phyloP scores from a whole-genome alignment of 2,113 vertebrate species.

The Stomatorhinus ivindoensis region DNA sequence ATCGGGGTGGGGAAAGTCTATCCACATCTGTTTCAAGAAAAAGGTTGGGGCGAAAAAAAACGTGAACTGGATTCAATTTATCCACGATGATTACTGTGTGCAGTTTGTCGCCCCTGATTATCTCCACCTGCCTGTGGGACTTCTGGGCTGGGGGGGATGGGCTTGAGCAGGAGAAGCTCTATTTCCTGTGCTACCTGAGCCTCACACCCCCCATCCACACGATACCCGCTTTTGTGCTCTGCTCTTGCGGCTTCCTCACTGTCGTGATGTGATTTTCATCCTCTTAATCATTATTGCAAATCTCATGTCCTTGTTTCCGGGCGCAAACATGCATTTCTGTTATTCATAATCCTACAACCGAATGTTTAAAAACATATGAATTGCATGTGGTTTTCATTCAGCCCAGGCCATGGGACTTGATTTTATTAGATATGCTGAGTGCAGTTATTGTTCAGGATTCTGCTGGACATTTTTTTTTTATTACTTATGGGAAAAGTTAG shows the following conservation, averaged over 20 bases:
- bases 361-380: background rate
- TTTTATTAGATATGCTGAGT: background rate
- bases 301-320: background rate
- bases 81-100: background rate
- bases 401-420: background rate
- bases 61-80: slow-evolving; percentile 8
- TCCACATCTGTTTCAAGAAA: slow-evolving; percentile 4
- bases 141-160: background rate
- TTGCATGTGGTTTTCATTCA: background rate
- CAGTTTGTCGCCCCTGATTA: background rate
- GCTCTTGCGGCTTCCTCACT: background rate
- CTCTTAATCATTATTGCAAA: background rate
- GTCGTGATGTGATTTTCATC: background rate
- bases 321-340: background rate
- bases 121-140: background rate
- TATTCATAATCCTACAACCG: background rate
- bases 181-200: background rate
- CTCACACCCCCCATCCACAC: background rate
- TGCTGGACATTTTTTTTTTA: background rate
- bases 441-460: background rate
- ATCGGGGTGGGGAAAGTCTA: background rate
- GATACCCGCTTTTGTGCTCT: too few relatives aligned
- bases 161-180: background rate
- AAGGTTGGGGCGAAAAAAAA: background rate
- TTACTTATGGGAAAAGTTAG: background rate